Conservation (phyloP, 2,888 invertebrate species). For the Hemistola chrysoprasaria region DNA sequence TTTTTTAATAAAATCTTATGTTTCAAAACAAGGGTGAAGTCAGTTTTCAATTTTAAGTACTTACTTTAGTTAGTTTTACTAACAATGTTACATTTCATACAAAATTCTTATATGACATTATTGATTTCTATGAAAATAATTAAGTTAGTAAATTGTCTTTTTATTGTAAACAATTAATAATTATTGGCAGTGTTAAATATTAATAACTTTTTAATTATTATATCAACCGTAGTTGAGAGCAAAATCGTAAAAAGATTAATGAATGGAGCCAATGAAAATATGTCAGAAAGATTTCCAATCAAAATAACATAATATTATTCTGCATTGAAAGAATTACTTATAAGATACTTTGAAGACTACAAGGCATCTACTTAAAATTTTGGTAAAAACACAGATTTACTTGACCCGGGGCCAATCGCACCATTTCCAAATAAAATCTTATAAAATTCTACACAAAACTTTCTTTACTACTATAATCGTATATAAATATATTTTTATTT, state of each 20-base stretch:
- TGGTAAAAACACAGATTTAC: conserved; percentile 29
- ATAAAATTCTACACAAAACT: conserved; percentile 64
- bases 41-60: too few species aligned
- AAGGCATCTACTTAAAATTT: conserved; percentile 11
- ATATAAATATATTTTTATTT: conserved; percentile 76
- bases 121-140: neutral
- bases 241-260: too few species aligned
- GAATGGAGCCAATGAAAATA: too few species aligned
- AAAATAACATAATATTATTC: too few species aligned
- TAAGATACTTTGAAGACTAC: too few species aligned
- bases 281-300: too few species aligned
- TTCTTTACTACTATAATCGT: conserved; percentile 75
- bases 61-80: conserved; percentile 26
- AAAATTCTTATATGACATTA: neutral
- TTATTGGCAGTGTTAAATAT: conserved; percentile 8
- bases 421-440: conserved; percentile 38
- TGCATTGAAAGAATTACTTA: too few species aligned
- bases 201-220: too few species aligned
- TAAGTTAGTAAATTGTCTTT: neutral
- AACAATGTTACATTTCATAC: conserved; percentile 10
- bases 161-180: neutral
- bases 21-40: too few species aligned
- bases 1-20: too few species aligned
- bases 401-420: conserved; percentile 46
- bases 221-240: too few species aligned